Evolutionary conservation across 92 coral and sea anemone species (phyloP), one percentile per base, ranked within the genome.

Genomic region (Pocillopora meandrina): DNA sequence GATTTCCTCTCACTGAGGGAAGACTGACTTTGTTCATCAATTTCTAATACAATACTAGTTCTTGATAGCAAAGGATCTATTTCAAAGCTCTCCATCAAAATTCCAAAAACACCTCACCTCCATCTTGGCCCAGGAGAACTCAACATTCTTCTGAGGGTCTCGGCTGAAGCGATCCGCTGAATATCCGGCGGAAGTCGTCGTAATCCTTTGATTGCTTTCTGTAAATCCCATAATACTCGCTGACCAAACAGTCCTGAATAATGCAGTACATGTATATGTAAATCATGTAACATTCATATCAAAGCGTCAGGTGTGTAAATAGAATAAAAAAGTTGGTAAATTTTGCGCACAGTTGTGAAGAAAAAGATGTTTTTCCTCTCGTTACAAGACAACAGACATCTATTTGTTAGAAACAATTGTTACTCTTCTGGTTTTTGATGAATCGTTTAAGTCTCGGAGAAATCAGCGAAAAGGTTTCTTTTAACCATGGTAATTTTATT

Each of bases 231-330:
- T 71, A 66, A 9, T 61, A 81, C 80, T 57, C 87, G 86, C 91
- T 97, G 99, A 58, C 99, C 99, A 63, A 97, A 97, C 72, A 98
- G 91, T n/a, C 98, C 98, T 94, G 76, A 69, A 68, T 13, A 31
- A 68, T 21, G 35, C 52, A 26, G 42, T 86, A 86, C 78, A 71
- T 85, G 31, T 26, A 52, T 70, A 72, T 21, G 85, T 71, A 60
- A 42, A 52, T 36, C 31, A 26, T 26, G 31, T 85, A 86, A 65
- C 4, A 42, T 42, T 42, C 52, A 42, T 42, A 42, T 26, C 31
- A 26, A 26, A 26, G 31, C 31, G 31, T 26, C 31, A 26, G 0
- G 31, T 26, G 31, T 26, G 31, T 26, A 26, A 26, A 26, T 26
- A 26, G 31, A 26, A 26, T 26, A 26, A 26, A 26, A 26, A 26